Conservation (phyloP, 1,140 invertebrate genomes). For the Trichonephila clavipes region DNA sequence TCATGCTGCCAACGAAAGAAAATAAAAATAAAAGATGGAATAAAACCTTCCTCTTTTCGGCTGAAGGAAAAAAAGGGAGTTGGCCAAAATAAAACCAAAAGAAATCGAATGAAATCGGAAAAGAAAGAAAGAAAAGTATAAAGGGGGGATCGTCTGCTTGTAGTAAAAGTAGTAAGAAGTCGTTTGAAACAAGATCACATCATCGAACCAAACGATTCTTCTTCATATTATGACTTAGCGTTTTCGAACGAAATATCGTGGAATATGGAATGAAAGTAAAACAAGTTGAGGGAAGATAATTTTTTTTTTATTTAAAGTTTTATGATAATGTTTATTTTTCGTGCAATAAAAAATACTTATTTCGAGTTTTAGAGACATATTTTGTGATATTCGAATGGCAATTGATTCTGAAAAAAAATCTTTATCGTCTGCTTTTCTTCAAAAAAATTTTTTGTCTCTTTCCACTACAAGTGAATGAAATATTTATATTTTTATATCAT, state of each 20-base stretch:
- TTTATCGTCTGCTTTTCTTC: not conserved
- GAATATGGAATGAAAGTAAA: constrained; percentile 17
- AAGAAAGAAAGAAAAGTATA: not conserved
- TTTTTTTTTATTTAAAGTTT: constrained; percentile 17
- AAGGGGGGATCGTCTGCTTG: not conserved
- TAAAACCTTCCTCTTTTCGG: not conserved
- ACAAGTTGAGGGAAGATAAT: not conserved
- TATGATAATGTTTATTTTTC: constrained; percentile 15
- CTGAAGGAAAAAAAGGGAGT: not conserved
- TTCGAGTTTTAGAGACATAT: not conserved
- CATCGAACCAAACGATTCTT: constrained; percentile 50
- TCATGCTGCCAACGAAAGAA: constrained; percentile 68
- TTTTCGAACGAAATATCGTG: constrained; percentile 1
- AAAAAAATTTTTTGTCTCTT: not conserved
- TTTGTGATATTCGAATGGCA: not conserved
- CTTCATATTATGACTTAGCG: constrained; percentile 56
- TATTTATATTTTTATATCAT: not conserved
- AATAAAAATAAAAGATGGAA: constrained; percentile 39
- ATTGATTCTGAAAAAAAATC: not conserved
- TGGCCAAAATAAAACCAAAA: constrained; percentile 40
- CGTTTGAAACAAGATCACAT: constrained; percentile 71
- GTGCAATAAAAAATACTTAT: not conserved
- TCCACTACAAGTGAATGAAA: not conserved
- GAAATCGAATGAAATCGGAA: constrained; percentile 7
- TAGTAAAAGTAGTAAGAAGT: constrained; percentile 56